Conservation (phyloP, 2,797 vertebrate species). For the Falco concolor region DNA sequence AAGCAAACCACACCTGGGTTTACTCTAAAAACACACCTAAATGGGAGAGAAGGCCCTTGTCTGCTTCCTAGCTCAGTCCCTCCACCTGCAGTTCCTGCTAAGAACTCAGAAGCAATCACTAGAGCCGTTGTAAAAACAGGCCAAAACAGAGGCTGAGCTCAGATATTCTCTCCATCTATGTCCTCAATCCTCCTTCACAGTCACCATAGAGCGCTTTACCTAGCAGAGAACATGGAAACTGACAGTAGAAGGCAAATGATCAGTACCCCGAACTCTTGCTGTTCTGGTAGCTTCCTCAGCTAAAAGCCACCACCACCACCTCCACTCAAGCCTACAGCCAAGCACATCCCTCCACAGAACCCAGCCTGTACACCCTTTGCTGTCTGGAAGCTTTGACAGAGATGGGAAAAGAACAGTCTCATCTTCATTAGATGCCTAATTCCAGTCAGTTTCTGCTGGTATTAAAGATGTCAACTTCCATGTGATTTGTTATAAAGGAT, state of each 20-base stretch:
- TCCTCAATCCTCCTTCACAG: neutral
- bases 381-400: neutral
- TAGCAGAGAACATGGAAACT: neutral
- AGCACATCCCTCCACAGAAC: neutral
- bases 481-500: neutral
- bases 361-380: neutral
- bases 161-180: neutral
- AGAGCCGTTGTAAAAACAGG: neutral
- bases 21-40: neutral
- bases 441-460: neutral
- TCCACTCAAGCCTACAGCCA: neutral
- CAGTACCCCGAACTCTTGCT: neutral
- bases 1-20: neutral
- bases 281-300: neutral
- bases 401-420: neutral
- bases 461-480: neutral
- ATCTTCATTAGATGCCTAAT: neutral
- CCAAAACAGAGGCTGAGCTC: neutral
- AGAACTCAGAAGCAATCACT: neutral
- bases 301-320: neutral
- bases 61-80: neutral
- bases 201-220: neutral
- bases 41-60: neutral
- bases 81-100: neutral
- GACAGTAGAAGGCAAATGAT: neutral